Evolutionary conservation across 2,113 vertebrate genomes (phyloP), one percentile per base, ranked within the genome.

Genomic region (Gavialis gangeticus): DNA sequence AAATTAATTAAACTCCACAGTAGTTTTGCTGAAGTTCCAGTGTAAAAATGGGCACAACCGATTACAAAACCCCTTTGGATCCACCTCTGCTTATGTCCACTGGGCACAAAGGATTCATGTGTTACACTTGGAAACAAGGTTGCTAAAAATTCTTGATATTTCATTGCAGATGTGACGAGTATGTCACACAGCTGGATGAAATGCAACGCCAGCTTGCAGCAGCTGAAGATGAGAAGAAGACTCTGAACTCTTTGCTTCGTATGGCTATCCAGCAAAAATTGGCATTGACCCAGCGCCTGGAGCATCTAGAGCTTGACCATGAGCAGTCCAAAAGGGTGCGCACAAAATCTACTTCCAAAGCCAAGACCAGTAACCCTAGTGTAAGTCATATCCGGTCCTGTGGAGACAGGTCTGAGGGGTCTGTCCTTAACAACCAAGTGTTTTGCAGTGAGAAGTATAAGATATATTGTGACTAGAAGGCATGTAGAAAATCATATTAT

Each of bases 221-320:
- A 0, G 99, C 99, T 0, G 99, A 99, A 98, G 99, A 99, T 2
- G 99, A 99, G 97, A 99, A 99, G 99, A 99, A 99, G 98, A 99
- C 99, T 2, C 98, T 99, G 69, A 99, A 99, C 97, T 99, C 99
- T 1, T 97, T 99, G 95, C 98, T 99, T 75, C 99, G 99, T 11
- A 99, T 99, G 99, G 99, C 99, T 57, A 99, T 99, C 97, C 99
- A 99, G 98, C 99, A 99, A 98, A 99, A 99, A 96, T 98, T 99
- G 96, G 99, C 99, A 1, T 97, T 99, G 95, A 99, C 99, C 3
- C 99, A 99, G 98, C 99, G 99, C 34, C 98, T 99, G 96, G 99
- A 99, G 90, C 99, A 99, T 93, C 96, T 99, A 81, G 99, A 99
- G 98, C 97, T 98, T 2, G 99, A 99, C 96, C 99, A 99, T 0